Conservation (phyloP, 1,140 invertebrate genomes). For the Eueides isabella region DNA sequence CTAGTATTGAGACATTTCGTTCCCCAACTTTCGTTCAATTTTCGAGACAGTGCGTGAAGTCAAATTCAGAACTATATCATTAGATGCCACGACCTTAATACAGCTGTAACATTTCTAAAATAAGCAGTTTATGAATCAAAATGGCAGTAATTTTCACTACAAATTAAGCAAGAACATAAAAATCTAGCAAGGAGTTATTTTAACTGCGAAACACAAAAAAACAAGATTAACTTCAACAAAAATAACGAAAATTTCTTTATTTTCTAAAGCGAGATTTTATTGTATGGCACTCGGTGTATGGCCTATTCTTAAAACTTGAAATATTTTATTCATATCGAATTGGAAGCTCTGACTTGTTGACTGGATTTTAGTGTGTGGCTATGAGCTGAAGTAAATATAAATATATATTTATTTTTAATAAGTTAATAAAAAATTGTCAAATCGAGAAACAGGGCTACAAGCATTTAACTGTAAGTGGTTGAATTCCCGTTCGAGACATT, state of each 20-base stretch:
- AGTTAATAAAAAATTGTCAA: no score
- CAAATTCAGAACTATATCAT: no score
- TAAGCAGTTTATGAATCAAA: no score
- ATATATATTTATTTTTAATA: no score
- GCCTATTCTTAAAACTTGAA: conserved; percentile 28
- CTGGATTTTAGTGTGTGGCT: conserved; percentile 24
- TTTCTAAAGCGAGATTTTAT: conserved; percentile 9
- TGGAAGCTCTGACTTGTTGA: conserved; percentile 28
- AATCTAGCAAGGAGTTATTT: background rate
- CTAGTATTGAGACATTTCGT: no score
- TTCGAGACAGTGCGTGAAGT: no score
- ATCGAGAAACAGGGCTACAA: no score
- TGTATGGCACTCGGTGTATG: conserved; percentile 8
- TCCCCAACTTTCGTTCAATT: no score
- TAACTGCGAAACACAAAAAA: background rate
- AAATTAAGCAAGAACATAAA: background rate
- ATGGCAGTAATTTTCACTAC: background rate
- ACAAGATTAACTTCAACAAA: background rate
- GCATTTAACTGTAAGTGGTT: no score
- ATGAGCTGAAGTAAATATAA: background rate
- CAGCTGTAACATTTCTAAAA: no score
- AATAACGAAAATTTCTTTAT: conserved; percentile 10
- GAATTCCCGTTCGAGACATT: no score
- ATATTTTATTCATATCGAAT: conserved; percentile 34
- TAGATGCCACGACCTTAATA: no score